These are phyloP conservation scores for Hipposideros larvatus DNA, from an alignment of 2,797 vertebrate genomes.

Conservation along the genomic window DNA sequence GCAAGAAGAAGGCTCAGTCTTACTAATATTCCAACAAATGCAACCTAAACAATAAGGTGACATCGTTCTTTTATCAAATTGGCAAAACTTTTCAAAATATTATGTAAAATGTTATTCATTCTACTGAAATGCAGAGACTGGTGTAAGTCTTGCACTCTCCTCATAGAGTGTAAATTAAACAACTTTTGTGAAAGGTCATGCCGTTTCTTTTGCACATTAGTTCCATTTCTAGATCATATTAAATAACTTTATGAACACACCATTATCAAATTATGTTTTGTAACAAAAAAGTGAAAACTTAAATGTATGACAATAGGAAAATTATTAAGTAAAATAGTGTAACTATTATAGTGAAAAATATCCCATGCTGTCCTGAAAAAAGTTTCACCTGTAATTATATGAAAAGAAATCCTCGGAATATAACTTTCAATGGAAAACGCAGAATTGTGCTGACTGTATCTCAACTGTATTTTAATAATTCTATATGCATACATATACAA, in stretches of 20 bases:
- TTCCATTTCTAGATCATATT: neutral
- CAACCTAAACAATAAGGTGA: neutral
- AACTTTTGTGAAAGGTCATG: neutral
- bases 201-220: neutral
- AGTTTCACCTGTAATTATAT: neutral
- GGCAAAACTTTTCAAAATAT: neutral
- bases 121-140: neutral
- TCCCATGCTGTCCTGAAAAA: neutral
- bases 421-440: neutral
- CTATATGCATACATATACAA: neutral
- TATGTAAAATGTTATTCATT: neutral
- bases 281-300: neutral
- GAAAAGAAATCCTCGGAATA: neutral
- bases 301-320: neutral
- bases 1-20: neutral
- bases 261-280: neutral
- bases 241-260: neutral
- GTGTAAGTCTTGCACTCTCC: neutral
- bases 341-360: neutral
- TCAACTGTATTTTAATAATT: constrained; percentile 23
- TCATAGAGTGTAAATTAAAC: neutral
- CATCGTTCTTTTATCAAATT: neutral
- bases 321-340: constrained; percentile 15
- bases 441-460: neutral
- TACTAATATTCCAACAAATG: neutral